Conservation (phyloP, 2,797 vertebrate species). For the Alfaro cultratus region DNA sequence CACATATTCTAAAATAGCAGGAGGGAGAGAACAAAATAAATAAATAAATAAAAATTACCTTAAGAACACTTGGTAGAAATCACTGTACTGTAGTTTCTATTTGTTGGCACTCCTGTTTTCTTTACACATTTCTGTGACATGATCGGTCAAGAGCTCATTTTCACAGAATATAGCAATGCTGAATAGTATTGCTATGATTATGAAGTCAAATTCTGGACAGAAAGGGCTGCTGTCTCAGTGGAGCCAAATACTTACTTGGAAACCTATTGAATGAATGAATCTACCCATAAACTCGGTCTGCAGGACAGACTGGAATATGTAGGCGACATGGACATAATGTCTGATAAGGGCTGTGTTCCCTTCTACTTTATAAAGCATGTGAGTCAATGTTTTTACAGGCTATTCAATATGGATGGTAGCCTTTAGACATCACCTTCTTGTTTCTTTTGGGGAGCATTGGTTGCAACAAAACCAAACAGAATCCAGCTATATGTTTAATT, state of each 20-base stretch:
- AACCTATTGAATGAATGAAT: not conserved
- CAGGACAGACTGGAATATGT: not conserved
- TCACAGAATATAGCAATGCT: not conserved
- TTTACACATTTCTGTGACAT: not conserved
- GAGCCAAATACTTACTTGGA: not conserved
- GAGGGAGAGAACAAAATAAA: not conserved
- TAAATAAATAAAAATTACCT: not conserved
- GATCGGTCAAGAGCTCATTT: not conserved
- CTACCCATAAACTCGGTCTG: not conserved
- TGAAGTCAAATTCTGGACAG: not conserved
- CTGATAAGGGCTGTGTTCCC: not conserved
- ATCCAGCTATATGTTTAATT: conserved; percentile 34
- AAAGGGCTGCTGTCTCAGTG: not conserved
- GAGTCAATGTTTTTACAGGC: conserved; percentile 35
- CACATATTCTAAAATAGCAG: not conserved
- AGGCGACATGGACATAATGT: not conserved
- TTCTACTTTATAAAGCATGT: not conserved
- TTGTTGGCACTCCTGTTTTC: not conserved
- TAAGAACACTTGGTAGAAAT: not conserved
- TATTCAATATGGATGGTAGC: conserved; percentile 3
- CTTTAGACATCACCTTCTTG: conserved; percentile 3
- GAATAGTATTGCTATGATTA: no score
- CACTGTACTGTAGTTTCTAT: not conserved
- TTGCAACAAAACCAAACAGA: conserved; percentile 46
- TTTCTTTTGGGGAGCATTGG: not conserved